Conservation (phyloP, 2,797 vertebrate genomes). For the Diplodus puntazzo region DNA sequence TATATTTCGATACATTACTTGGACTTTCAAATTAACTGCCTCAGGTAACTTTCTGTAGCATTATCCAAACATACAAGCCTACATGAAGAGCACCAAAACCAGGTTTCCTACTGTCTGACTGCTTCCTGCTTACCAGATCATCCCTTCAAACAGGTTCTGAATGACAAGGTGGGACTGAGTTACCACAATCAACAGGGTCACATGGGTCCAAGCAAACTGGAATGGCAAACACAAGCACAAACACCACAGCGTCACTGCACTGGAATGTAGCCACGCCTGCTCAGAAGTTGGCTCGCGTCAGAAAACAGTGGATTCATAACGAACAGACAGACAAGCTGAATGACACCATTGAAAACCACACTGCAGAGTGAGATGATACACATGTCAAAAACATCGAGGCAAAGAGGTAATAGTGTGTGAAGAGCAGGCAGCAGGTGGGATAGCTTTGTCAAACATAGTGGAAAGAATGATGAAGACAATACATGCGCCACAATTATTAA, state of each 20-base stretch:
- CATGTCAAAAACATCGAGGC: not conserved
- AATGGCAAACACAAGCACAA: conserved; percentile 83
- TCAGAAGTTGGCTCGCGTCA: conserved; percentile 39
- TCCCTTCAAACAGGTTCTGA: conserved; percentile 99
- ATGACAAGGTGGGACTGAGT: conserved; percentile 99
- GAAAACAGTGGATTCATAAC: conserved; percentile 27
- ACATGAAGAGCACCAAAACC: conserved; percentile 15
- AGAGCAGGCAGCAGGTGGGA: conserved; percentile 18
- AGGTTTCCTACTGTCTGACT: conserved; percentile 35
- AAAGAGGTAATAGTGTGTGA: not conserved
- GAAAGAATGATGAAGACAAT: not conserved
- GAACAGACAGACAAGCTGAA: conserved; percentile 15
- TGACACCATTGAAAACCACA: not conserved
- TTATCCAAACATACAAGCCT: not conserved
- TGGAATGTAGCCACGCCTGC: conserved; percentile 56
- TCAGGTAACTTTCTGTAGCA: not conserved
- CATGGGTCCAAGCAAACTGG: conserved; percentile 99
- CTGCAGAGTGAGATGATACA: conserved; percentile 2
- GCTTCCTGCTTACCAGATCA: conserved; percentile 96
- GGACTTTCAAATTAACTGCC: not conserved
- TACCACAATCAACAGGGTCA: conserved; percentile 99
- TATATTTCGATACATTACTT: not conserved
- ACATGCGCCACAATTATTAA: not conserved
- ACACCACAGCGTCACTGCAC: conserved; percentile 68
- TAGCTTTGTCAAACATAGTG: not conserved